Evolutionary conservation across 2,888 invertebrate species (phyloP), one percentile per base, ranked within the genome.

Genomic region (Corythucha ciliata): DNA sequence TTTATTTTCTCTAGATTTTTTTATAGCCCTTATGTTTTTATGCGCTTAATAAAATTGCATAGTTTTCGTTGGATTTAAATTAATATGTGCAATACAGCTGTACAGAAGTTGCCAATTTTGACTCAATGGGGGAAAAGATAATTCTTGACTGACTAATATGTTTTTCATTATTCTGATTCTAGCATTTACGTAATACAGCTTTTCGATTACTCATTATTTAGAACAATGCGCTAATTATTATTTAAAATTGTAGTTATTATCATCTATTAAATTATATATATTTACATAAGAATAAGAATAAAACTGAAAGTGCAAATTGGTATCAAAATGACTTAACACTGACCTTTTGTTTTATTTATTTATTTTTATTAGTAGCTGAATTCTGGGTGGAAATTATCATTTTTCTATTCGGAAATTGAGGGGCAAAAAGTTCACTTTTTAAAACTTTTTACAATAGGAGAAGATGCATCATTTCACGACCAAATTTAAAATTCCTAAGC

Each of bases 391-490:
- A n/a, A n/a, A n/a, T n/a, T n/a, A n/a, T n/a, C n/a, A n/a, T n/a
- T 33, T 33, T 33, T 33, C 33, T 33, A 33, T 18, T n/a, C n/a
- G n/a, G n/a, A n/a, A n/a, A n/a, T n/a, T n/a, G n/a, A n/a, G n/a
- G n/a, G n/a, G n/a, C n/a, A n/a, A n/a, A 46, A 26, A 26, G 25
- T 33, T 33, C 46, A 54, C 48, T 53, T 56, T 56, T 56, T 39
- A 52, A 54, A 33, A 54, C 54, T 56, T 54, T 54, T 56, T 40
- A 41, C 48, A n/a, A n/a, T n/a, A n/a, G n/a, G n/a, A n/a, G n/a
- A n/a, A n/a, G n/a, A 36, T 40, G 37, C 47, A 47, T 48, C 56
- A 54, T 52, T 56, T 52, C 56, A 47, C 48, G 48, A 48, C 52
- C 54, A 50, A 46, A 45, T 41, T 39, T 39, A 24, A 40, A 40